These are phyloP conservation scores for Drosophila putrida DNA, from an alignment of 2,888 invertebrate species.

Conservation along the genomic window DNA sequence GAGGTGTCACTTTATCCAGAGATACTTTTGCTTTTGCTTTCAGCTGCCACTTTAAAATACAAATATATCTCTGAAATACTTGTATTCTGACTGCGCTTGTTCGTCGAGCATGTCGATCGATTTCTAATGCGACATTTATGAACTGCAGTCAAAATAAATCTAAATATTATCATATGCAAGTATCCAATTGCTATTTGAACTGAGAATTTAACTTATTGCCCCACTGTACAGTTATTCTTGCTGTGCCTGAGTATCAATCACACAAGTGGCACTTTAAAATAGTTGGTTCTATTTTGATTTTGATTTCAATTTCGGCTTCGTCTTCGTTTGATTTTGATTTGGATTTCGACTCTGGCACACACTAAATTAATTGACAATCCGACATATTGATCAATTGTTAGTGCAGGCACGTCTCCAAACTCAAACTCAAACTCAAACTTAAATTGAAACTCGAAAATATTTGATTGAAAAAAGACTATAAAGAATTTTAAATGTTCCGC, in stretches of 20 bases:
- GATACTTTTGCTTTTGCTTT: not conserved
- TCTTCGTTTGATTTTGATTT: conserved; percentile 5
- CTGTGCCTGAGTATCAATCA: conserved; percentile 22
- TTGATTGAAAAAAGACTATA: conserved; percentile 29
- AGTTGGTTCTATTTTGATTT: conserved; percentile 14
- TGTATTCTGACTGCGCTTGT: conserved; percentile 44
- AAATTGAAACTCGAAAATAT: conserved; percentile 1
- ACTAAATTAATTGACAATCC: conserved; percentile 62
- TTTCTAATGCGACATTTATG: conserved; percentile 32
- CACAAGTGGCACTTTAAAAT: conserved; percentile 24
- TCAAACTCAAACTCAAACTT: conserved; percentile 18
- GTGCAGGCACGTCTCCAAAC: conserved; percentile 69
- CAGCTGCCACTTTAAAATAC: conserved; percentile 29
- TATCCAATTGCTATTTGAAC: not conserved
- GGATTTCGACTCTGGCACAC: conserved; percentile 1
- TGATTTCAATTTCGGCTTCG: conserved; percentile 1
- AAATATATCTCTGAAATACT: conserved; percentile 58
- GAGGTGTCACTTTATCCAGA: conserved; percentile 53
- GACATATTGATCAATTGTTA: conserved; percentile 76
- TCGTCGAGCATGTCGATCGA: conserved; percentile 27
- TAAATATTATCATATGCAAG: conserved; percentile 3
- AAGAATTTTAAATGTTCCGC: conserved; percentile 60
- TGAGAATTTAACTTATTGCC: not conserved
- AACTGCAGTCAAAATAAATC: conserved; percentile 50
- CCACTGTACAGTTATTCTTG: conserved; percentile 25